Conservation (phyloP, 1,140 invertebrate genomes). For the Elymnias hypermnestra region DNA sequence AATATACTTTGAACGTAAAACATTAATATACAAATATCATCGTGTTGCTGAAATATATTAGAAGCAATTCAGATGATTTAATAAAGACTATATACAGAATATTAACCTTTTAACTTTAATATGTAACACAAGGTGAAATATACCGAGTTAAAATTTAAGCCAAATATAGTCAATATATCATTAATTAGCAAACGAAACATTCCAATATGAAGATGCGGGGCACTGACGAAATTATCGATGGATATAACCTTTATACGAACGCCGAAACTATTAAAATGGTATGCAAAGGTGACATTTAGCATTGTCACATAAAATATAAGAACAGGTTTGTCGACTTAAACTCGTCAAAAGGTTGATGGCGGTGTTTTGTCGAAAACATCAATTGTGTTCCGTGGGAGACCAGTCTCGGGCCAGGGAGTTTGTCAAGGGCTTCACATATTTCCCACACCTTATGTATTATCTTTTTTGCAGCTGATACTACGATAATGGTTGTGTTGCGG, state of each 20-base stretch:
- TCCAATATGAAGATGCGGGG: not conserved
- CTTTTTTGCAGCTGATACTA: constrained; percentile 3
- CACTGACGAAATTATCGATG: constrained; percentile 7
- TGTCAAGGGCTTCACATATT: constrained; percentile 35
- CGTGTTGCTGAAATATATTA: too few species aligned
- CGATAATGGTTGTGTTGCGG: not conserved
- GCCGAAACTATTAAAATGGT: constrained; percentile 10
- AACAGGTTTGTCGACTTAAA: constrained; percentile 13
- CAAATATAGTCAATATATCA: too few species aligned
- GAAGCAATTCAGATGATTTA: too few species aligned
- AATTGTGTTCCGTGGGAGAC: constrained; percentile 41
- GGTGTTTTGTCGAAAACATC: constrained; percentile 18
- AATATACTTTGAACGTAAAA: too few species aligned
- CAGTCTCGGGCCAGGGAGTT: constrained; percentile 23
- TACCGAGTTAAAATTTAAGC: too few species aligned
- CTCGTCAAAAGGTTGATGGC: constrained; percentile 13
- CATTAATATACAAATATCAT: too few species aligned
- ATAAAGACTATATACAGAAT: too few species aligned
- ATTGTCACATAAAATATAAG: constrained; percentile 18
- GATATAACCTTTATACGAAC: constrained; percentile 15
- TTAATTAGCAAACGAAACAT: too few species aligned
- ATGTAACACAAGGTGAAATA: too few species aligned
- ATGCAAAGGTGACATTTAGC: constrained; percentile 29
- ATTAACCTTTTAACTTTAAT: too few species aligned
- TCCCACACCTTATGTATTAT: constrained; percentile 29